These are phyloP conservation scores for Micoletzkya japonica DNA, from an alignment of 2,888 invertebrate species.

Conservation along the genomic window DNA sequence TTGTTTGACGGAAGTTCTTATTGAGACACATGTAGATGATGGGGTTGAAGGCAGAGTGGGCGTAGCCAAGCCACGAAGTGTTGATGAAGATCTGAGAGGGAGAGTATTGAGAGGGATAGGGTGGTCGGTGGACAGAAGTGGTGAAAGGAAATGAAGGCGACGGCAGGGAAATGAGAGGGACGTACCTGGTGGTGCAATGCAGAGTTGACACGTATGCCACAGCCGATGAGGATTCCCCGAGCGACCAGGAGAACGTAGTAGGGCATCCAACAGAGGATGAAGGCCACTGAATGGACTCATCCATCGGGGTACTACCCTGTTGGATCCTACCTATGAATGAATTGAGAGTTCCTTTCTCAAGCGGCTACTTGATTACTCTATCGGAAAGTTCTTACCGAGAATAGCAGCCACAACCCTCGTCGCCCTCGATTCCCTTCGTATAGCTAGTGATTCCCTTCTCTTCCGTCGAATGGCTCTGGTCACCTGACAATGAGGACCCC, in stretches of 20 bases:
- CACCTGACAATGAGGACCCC: constrained; percentile 31
- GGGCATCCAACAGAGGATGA: constrained; percentile 56
- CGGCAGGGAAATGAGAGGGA: constrained; percentile 6
- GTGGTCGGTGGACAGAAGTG: constrained; percentile 36
- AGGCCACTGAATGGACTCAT: constrained; percentile 42
- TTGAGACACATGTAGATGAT: constrained; percentile 56
- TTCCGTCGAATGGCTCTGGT: constrained; percentile 53
- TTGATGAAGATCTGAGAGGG: constrained; percentile 29
- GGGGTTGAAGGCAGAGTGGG: constrained; percentile 55
- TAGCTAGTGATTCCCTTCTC: constrained; percentile 49
- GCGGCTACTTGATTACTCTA: background rate
- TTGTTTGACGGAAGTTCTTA: constrained; percentile 50
- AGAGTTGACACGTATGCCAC: constrained; percentile 18
- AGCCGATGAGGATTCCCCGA: constrained; percentile 46
- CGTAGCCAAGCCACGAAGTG: constrained; percentile 44
- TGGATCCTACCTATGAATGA: too few species aligned
- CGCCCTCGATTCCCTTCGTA: constrained; percentile 49
- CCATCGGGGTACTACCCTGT: too few species aligned
- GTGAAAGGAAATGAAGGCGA: constrained; percentile 31
- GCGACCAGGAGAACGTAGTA: constrained; percentile 47
- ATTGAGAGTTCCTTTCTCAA: too few species aligned
- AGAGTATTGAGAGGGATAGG: background rate
- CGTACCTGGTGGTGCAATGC: constrained; percentile 13
- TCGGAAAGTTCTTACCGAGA: constrained; percentile 34
- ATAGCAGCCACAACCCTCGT: constrained; percentile 56